These are phyloP conservation scores for Papilio polytes DNA, from an alignment of 1,140 invertebrate genomes.

Conservation along the genomic window DNA sequence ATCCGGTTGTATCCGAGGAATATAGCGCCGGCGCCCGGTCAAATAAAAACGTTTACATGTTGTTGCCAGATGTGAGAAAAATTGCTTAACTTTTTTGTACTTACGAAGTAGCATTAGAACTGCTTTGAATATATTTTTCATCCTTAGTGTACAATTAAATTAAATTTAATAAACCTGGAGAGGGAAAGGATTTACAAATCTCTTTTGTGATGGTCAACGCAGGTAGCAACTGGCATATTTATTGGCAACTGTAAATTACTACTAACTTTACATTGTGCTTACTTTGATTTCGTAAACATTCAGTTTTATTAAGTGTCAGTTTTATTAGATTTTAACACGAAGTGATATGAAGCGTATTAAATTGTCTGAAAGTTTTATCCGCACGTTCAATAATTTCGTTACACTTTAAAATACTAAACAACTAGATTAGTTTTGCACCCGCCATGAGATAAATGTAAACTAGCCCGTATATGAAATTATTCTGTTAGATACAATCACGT, in stretches of 20 bases:
- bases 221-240: no score
- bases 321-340: neutral
- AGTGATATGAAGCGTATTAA: neutral
- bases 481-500: no score
- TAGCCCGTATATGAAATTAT: neutral
- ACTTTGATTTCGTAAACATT: neutral
- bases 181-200: no score
- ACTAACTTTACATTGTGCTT: neutral
- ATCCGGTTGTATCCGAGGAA: neutral
- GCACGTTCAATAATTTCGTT: neutral
- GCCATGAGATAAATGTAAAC: neutral
- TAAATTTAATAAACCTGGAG: no score
- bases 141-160: no score
- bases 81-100: neutral
- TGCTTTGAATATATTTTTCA: neutral
- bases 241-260: no score
- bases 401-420: neutral
- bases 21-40: neutral
- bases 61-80: neutral
- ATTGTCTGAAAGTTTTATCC: neutral
- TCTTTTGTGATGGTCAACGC: no score
- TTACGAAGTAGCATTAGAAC: neutral
- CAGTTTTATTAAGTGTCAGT: neutral
- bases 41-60: neutral
- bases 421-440: neutral